phyloP scores from a whole-genome alignment of 1,140 invertebrate genomes.

The Solenopsis fugax region DNA sequence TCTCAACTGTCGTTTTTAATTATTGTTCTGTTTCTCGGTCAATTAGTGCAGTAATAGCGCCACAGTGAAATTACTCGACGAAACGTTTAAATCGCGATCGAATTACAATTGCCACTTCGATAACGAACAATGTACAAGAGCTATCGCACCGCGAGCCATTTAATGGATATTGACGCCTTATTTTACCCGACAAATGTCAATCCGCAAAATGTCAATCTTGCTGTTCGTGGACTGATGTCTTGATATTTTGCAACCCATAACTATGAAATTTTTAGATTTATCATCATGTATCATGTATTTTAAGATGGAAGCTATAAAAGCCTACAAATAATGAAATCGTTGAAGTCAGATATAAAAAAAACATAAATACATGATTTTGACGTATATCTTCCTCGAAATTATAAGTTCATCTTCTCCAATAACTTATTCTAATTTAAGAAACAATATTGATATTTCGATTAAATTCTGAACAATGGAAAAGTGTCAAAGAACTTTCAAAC shows the following conservation, averaged over 20 bases:
- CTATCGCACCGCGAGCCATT: not conserved
- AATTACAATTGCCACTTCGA: constrained; percentile 10
- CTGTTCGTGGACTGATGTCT: not conserved
- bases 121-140: constrained; percentile 21
- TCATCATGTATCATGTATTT: not conserved
- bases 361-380: not conserved
- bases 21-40: not conserved
- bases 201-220: constrained; percentile 5
- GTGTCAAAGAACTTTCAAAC: not conserved
- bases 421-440: not conserved
- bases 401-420: not conserved
- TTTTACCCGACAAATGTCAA: constrained; percentile 33
- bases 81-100: constrained; percentile 4
- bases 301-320: not conserved
- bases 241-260: not conserved
- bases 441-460: not conserved
- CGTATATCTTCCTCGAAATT: not conserved
- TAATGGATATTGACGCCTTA: constrained; percentile 27
- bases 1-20: not conserved
- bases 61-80: constrained; percentile 9
- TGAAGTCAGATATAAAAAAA: not conserved
- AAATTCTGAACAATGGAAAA: not conserved
- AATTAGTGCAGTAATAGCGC: not conserved
- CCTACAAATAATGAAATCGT: not conserved
- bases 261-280: constrained; percentile 15